These are phyloP conservation scores for Macaca mulatta DNA, from an alignment of 2,113 vertebrate genomes.

Conservation along the genomic window DNA sequence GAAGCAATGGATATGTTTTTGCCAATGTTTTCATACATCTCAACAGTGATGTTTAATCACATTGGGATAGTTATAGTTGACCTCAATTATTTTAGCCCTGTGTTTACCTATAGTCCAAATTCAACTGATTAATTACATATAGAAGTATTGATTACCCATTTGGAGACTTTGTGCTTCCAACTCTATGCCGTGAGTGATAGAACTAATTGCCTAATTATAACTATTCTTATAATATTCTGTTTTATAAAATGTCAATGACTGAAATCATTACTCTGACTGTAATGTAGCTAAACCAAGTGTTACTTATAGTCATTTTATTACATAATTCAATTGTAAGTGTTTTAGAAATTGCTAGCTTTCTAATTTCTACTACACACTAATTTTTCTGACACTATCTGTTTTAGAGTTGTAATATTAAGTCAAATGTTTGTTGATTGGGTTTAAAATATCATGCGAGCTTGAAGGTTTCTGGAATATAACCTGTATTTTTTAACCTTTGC, in stretches of 20 bases:
- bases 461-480: not conserved
- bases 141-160: slow-evolving; percentile 49
- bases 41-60: not conserved
- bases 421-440: not conserved
- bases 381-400: not conserved
- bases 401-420: slow-evolving; percentile 10
- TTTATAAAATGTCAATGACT: slow-evolving; percentile 32
- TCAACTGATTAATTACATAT: slow-evolving; percentile 25
- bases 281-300: not conserved
- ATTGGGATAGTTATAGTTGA: not conserved
- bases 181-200: slow-evolving; percentile 13
- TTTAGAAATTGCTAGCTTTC: not conserved
- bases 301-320: slow-evolving; percentile 20
- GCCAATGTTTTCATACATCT: slow-evolving; percentile 18
- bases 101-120: slow-evolving; percentile 24
- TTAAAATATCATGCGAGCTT: not conserved
- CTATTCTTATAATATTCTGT: slow-evolving; percentile 19
- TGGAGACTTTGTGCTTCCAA: slow-evolving; percentile 18
- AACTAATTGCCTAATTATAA: slow-evolving; percentile 66
- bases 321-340: not conserved
- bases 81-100: not conserved
- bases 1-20: not conserved
- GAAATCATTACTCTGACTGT: slow-evolving; percentile 34
- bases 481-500: not conserved
- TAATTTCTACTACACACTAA: not conserved